Evolutionary conservation across 2,113 vertebrate genomes (phyloP), one percentile per base, ranked within the genome.

Genomic region (Odontophorus gujanensis): DNA sequence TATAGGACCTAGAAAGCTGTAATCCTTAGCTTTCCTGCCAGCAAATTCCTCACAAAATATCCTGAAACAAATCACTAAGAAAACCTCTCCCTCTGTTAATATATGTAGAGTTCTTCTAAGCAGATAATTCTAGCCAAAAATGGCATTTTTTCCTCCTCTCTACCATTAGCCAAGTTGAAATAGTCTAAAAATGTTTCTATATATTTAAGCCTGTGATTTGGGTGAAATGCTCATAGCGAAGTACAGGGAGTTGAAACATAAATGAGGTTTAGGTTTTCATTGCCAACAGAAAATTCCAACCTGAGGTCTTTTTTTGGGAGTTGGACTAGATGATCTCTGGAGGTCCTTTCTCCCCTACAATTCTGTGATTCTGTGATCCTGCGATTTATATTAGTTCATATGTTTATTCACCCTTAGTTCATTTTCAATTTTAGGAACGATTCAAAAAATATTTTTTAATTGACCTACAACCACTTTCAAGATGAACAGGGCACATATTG

Each of bases 21-120:
- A 92, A 92, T 89, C 58, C 30, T 50, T 50, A 74, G 7, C 30
- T 93, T 89, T 13, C 7, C 47, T 93, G 72, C 50, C 72, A 83
- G n/a, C 6, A 87, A 89, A 89, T 82, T 89, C 42, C 25, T 74
- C 36, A 62, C 48, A 79, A 85, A 63, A 65, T 51, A 55, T 20
- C 30, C 18, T 89, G 53, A 87, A 82, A 48, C 8, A 66, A n/a
- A 51, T 24, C 12, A 74, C 16, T 4, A 62, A 21, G 48, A 90
- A 74, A 85, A 63, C 7, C 14, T 66, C 42, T 85, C 38, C 21
- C 53, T 62, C 24, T 85, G 15, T 36, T 85, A 74, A 42, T 38
- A 9, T 43, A 40, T 45, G 7, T 36, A 36, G 20, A 24, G 2
- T 55, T 82, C 18, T 76, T 91, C 47, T 51, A 69, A 57, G 18